phyloP scores from a whole-genome alignment of 2,888 invertebrate genomes.

The Entomobrya proxima region DNA sequence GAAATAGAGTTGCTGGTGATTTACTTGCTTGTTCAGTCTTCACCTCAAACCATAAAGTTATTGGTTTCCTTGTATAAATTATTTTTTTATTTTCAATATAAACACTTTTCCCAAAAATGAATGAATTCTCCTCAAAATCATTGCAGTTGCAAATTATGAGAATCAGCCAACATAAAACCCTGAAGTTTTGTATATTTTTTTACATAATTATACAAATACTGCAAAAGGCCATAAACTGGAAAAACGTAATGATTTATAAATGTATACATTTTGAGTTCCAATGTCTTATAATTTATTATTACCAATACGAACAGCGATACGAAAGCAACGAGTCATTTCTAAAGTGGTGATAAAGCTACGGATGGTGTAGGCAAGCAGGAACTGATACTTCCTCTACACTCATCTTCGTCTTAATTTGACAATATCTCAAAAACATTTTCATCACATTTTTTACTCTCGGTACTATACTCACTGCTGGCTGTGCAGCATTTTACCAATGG shows the following conservation, averaged over 20 bases:
- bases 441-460: not conserved
- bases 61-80: constrained; percentile 16
- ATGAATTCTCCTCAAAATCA: not conserved
- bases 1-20: not conserved
- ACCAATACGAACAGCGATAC: not conserved
- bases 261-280: not conserved
- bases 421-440: not conserved
- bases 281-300: not conserved
- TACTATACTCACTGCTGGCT: not conserved
- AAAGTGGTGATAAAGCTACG: constrained; percentile 15
- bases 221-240: too few relatives aligned
- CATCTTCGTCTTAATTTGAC: constrained; percentile 27
- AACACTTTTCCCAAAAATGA: not conserved
- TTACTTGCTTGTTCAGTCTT: not conserved
- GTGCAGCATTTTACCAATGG: not conserved
- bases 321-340: not conserved
- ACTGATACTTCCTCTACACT: constrained; percentile 57
- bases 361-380: constrained; percentile 49
- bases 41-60: not conserved
- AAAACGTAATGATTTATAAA: not conserved
- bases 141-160: constrained; percentile 3
- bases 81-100: not conserved
- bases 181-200: not conserved
- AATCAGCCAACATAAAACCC: not conserved
- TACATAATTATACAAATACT: not conserved